phyloP scores from a whole-genome alignment of 2,888 invertebrate species.

The Candidula unifasciata region DNA sequence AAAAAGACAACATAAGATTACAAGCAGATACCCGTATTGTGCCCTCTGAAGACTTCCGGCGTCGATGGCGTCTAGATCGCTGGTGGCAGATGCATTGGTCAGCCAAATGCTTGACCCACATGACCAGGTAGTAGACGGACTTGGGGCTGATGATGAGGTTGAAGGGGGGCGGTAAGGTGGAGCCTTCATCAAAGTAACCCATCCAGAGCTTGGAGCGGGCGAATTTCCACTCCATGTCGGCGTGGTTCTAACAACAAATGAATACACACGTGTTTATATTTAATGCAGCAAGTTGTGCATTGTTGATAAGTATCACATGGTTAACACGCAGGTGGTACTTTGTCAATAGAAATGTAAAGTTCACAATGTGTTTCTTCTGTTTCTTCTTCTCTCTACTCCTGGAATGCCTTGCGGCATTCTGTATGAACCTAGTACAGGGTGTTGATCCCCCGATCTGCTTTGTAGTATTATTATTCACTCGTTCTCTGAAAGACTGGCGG shows the following conservation, averaged over 20 bases:
- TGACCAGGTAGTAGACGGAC: conserved; percentile 72
- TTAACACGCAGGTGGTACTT: no score
- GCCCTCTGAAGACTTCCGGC: conserved; percentile 62
- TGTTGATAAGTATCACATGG: no score
- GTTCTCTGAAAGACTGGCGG: no score
- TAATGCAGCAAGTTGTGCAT: no score
- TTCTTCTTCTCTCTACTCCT: no score
- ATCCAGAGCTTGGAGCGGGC: conserved; percentile 81
- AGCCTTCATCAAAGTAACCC: conserved; percentile 82
- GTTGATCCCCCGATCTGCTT: no score
- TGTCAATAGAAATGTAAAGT: no score
- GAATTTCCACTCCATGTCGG: conserved; percentile 82
- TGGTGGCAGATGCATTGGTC: not conserved
- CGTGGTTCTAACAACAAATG: conserved; percentile 79
- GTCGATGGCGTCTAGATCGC: not conserved
- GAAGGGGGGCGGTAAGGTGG: conserved; percentile 81
- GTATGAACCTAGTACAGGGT: no score
- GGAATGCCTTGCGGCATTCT: no score
- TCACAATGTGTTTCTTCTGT: no score
- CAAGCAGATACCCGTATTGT: conserved; percentile 63
- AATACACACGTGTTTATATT: no score
- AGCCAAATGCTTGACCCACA: conserved; percentile 33
- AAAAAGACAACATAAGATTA: not conserved
- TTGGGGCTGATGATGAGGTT: conserved; percentile 81
- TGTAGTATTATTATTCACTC: no score